A percentile compares a stretch with the other conserved stretches of the same genome.
Evolutionary conservation across 2,797 vertebrate genomes (phyloP).

Genomic region (Ispidina picta): DNA sequence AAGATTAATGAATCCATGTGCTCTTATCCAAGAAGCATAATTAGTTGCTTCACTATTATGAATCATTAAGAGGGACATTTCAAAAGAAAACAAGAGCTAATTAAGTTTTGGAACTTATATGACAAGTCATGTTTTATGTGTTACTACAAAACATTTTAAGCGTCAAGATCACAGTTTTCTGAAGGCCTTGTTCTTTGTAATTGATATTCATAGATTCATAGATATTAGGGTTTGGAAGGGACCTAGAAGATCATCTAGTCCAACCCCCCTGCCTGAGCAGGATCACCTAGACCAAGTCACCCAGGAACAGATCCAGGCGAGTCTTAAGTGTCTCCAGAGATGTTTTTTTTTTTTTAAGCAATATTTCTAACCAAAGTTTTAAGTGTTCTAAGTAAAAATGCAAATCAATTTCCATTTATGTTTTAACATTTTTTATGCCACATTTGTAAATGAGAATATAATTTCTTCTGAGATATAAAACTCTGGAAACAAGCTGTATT

Average conservation of each 20-base stretch:
- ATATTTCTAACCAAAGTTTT: not conserved
- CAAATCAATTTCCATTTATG: not conserved
- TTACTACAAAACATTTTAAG: not conserved
- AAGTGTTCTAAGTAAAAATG: not conserved
- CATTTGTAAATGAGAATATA: not conserved
- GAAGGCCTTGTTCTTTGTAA: not conserved
- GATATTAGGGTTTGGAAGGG: too few species aligned
- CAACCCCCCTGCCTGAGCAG: too few species aligned
- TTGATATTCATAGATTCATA: too few species aligned
- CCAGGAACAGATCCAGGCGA: too few species aligned
- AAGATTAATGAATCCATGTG: constrained; percentile 25
- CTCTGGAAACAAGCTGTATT: not conserved
- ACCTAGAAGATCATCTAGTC: too few species aligned
- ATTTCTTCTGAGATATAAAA: not conserved
- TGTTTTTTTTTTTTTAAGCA: not conserved
- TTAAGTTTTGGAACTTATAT: constrained; percentile 9
- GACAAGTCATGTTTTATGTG: not conserved
- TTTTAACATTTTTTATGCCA: not conserved
- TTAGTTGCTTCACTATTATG: constrained; percentile 18
- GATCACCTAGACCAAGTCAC: too few species aligned
- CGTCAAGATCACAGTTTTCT: not conserved
- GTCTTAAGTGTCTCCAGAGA: too few species aligned
- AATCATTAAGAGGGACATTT: constrained; percentile 35
- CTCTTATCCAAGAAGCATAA: constrained; percentile 36
- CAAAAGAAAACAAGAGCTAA: constrained; percentile 26